Evolutionary conservation across 2,888 invertebrate genomes (phyloP).

Genomic region (Choreutis nemorana): DNA sequence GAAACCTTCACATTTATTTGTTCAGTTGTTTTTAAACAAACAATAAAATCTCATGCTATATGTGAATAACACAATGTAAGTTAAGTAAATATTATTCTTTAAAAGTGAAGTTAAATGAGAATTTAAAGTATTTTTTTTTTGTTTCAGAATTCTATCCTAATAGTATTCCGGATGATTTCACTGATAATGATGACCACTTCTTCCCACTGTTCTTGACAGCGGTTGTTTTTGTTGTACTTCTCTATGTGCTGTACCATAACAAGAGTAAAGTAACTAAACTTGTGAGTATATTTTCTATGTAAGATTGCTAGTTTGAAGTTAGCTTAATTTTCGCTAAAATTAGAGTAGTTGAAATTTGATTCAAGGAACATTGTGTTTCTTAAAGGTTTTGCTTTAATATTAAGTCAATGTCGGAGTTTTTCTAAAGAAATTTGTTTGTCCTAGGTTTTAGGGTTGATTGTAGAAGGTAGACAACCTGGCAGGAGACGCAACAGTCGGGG

Average conservation of each 20-base stretch:
- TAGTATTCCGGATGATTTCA: slow-evolving; percentile 27
- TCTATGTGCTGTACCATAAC: slow-evolving; percentile 53
- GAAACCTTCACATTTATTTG: not conserved
- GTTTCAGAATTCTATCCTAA: slow-evolving; percentile 34
- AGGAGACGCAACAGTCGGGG: slow-evolving; percentile 51
- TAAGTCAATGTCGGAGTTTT: not conserved
- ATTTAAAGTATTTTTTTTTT: too few species aligned
- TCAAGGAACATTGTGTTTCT: too few species aligned
- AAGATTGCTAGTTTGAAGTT: too few species aligned
- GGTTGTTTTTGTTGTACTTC: slow-evolving; percentile 36
- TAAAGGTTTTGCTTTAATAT: too few species aligned
- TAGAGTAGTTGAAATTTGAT: too few species aligned
- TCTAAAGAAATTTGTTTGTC: slow-evolving; percentile 12
- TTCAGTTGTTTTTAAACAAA: not conserved
- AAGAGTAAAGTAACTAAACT: slow-evolving; percentile 54
- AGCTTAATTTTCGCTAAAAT: too few species aligned
- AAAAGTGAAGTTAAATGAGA: too few species aligned
- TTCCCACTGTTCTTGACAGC: slow-evolving; percentile 52
- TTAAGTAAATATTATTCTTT: not conserved
- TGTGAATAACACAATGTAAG: not conserved
- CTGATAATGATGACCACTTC: slow-evolving; percentile 45
- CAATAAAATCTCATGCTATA: not conserved
- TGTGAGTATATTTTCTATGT: too few species aligned
- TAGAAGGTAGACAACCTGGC: slow-evolving; percentile 45
- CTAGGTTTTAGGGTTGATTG: slow-evolving; percentile 48